Percentiles rank a stretch among this genome's conserved stretches.
Evolutionary conservation across 1,140 invertebrate genomes (phyloP).

Genomic region (Probaryconus sp.): DNA sequence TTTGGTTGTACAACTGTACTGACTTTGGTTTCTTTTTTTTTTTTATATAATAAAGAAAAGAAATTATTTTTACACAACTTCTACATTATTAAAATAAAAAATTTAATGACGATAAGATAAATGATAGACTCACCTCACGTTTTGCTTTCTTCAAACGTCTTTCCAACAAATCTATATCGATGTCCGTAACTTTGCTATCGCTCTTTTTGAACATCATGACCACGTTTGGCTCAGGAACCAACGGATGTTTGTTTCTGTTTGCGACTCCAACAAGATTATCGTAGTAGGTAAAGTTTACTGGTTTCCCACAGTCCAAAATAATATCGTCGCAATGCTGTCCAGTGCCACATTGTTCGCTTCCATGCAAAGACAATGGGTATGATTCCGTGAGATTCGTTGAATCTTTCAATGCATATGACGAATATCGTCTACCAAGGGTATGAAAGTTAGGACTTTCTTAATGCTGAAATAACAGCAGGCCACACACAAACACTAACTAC

Average conservation of each 20-base stretch:
- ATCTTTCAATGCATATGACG: conserved; percentile 73
- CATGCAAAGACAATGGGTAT: conserved; percentile 58
- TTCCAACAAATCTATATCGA: conserved; percentile 88
- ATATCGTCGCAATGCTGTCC: conserved; percentile 80
- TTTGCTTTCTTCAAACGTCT: conserved; percentile 88
- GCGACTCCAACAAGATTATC: conserved; percentile 90
- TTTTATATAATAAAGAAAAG: conserved; percentile 53
- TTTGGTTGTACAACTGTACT: conserved; percentile 91
- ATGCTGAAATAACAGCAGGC: conserved; percentile 75
- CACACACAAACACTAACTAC: conserved; percentile 78
- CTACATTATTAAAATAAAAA: background rate
- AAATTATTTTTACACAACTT: background rate
- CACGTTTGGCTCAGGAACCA: conserved; percentile 84
- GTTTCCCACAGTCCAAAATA: conserved; percentile 89
- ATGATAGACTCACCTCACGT: conserved; percentile 80
- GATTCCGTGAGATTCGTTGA: conserved; percentile 69
- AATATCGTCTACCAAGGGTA: conserved; percentile 74
- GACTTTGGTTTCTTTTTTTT: conserved; percentile 90
- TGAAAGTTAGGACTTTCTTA: conserved; percentile 75
- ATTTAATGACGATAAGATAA: conserved; percentile 5
- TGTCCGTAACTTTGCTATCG: conserved; percentile 82
- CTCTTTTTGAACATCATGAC: conserved; percentile 89
- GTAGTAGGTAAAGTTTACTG: conserved; percentile 92
- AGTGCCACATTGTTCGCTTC: conserved; percentile 66
- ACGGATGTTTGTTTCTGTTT: conserved; percentile 83